Conservation (phyloP, 2,113 vertebrate genomes). For the Siphamia tubifer region DNA sequence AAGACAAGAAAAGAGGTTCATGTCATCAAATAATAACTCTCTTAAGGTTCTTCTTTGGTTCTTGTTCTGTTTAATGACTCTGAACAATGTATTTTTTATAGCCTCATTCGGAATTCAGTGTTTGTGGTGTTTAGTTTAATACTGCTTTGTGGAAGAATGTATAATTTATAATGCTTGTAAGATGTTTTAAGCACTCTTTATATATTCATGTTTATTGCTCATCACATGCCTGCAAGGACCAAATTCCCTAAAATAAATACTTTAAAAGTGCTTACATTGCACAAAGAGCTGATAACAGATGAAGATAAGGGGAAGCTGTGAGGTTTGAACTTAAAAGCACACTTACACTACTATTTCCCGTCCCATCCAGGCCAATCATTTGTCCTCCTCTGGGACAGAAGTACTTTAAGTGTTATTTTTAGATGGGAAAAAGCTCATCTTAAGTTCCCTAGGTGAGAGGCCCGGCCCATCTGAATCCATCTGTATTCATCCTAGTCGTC, state of each 20-base stretch:
- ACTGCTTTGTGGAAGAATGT: constrained; percentile 18
- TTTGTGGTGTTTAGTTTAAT: constrained; percentile 45
- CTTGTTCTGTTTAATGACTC: constrained; percentile 22
- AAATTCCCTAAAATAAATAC: not conserved
- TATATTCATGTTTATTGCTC: constrained; percentile 36
- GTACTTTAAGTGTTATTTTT: constrained; percentile 70
- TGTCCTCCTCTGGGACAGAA: constrained; percentile 49
- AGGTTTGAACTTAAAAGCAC: constrained; percentile 53
- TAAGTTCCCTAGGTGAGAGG: constrained; percentile 61
- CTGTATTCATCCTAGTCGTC: constrained; percentile 5
- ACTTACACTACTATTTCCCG: constrained; percentile 41
- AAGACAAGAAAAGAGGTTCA: too few species aligned
- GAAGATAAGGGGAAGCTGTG: constrained; percentile 32
- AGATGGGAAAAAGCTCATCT: constrained; percentile 65
- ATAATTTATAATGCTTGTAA: constrained; percentile 45
- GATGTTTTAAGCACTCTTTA: constrained; percentile 29
- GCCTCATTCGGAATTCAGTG: constrained; percentile 16
- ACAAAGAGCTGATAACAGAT: constrained; percentile 25
- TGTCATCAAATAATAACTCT: not conserved
- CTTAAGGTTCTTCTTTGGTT: not conserved
- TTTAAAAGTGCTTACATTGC: not conserved
- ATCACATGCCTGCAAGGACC: not conserved
- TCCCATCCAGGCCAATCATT: constrained; percentile 64
- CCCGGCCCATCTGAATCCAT: constrained; percentile 58
- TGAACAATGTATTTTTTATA: constrained; percentile 47